These are phyloP conservation scores for Eidolon dupreanum DNA, from an alignment of 2,797 vertebrate genomes.

Conservation along the genomic window DNA sequence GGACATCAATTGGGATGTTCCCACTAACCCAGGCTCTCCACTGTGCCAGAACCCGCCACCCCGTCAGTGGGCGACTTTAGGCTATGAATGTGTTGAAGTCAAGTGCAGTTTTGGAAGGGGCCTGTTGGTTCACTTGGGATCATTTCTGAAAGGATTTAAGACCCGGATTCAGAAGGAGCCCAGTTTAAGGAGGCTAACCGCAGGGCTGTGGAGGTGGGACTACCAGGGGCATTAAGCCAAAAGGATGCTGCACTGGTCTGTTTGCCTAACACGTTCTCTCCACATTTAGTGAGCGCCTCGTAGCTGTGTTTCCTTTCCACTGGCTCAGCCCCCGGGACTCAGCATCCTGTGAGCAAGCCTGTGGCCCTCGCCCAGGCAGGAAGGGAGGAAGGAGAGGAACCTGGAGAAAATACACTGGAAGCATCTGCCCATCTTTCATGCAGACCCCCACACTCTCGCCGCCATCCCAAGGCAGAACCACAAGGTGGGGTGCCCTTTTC, in stretches of 20 bases:
- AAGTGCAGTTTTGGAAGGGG: neutral
- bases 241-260: neutral
- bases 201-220: too few relatives aligned
- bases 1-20: too few relatives aligned
- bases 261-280: neutral
- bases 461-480: neutral
- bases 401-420: neutral
- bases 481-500: rapidly evolving
- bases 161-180: neutral
- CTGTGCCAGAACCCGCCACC: neutral
- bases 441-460: neutral
- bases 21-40: neutral
- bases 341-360: neutral
- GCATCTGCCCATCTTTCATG: rapidly evolving
- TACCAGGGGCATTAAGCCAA: neutral
- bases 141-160: neutral
- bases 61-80: neutral
- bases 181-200: neutral
- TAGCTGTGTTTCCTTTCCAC: neutral
- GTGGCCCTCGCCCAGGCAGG: neutral
- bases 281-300: neutral
- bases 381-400: neutral
- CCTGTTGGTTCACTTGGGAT: neutral
- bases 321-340: neutral
- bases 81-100: neutral